Conservation (phyloP, 2,888 invertebrate species). For the Catocala fraxini region DNA sequence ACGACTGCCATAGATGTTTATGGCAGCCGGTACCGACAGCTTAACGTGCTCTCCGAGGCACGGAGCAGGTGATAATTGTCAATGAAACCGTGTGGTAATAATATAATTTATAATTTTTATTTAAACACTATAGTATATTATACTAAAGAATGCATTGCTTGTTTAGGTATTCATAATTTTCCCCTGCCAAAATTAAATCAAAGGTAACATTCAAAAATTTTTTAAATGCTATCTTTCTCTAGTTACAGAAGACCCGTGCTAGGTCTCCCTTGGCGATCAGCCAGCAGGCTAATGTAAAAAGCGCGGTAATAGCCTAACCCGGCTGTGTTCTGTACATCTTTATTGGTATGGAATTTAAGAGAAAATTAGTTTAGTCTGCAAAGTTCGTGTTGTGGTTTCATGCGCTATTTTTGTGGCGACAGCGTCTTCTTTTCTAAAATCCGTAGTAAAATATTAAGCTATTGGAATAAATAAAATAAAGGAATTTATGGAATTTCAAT, state of each 20-base stretch:
- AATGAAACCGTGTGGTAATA: too few species aligned
- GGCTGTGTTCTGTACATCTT: conserved; percentile 49
- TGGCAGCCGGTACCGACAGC: too few species aligned
- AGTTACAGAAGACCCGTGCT: conserved; percentile 1
- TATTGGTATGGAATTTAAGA: conserved; percentile 51
- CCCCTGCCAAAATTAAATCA: not conserved
- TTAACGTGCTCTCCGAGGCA: too few species aligned
- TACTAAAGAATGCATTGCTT: too few species aligned
- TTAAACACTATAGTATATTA: too few species aligned
- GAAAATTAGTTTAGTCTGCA: conserved; percentile 42
- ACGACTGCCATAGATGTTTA: too few species aligned
- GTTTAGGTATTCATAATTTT: too few species aligned
- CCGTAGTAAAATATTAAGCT: too few species aligned
- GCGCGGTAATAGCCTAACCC: conserved; percentile 39
- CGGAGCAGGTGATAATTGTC: too few species aligned
- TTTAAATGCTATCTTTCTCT: not conserved
- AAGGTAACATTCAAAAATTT: not conserved
- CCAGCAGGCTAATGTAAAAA: conserved; percentile 50
- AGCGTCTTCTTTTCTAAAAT: not conserved
- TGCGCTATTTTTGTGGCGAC: conserved; percentile 14
- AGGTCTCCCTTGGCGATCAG: conserved; percentile 37
- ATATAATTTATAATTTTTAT: too few species aligned
- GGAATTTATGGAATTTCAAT: too few species aligned
- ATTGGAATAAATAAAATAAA: too few species aligned
- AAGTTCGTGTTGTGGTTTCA: conserved; percentile 28